These are phyloP conservation scores for Cepaea nemoralis DNA, from an alignment of 1,140 invertebrate species.

Conservation along the genomic window DNA sequence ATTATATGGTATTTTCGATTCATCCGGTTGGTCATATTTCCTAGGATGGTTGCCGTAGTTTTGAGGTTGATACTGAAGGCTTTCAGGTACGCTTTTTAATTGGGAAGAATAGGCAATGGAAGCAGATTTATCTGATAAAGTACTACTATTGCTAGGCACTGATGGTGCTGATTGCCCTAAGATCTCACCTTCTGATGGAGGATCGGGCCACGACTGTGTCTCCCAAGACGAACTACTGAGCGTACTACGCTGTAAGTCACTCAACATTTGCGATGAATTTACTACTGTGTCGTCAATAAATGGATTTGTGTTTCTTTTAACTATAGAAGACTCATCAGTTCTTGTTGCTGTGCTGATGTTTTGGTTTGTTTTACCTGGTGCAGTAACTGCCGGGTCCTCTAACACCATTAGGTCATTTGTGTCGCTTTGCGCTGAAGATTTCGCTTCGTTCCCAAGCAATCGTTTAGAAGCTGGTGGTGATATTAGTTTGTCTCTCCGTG, in stretches of 20 bases:
- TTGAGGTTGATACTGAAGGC: slow-evolving; percentile 36
- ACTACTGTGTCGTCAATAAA: slow-evolving; percentile 23
- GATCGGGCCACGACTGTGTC: slow-evolving; percentile 37
- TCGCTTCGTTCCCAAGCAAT: neutral
- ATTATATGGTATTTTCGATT: neutral
- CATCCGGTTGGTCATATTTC: neutral
- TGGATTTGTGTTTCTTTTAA: slow-evolving; percentile 32
- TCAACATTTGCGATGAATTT: too few relatives aligned
- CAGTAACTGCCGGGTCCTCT: slow-evolving; percentile 22
- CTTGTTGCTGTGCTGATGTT: neutral
- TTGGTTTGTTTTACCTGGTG: neutral
- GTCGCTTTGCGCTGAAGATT: neutral
- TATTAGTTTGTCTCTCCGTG: slow-evolving; percentile 24
- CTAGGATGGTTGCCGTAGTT: slow-evolving; percentile 18
- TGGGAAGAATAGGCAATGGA: neutral
- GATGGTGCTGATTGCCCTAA: neutral
- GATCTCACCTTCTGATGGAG: slow-evolving; percentile 16
- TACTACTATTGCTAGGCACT: neutral
- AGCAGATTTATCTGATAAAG: neutral
- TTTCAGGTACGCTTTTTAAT: slow-evolving; percentile 33
- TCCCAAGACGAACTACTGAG: slow-evolving; percentile 25
- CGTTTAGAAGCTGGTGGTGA: neutral
- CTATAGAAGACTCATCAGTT: neutral
- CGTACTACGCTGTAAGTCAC: neutral
- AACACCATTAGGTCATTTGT: slow-evolving; percentile 19